Base-by-base conservation (phyloP, 2,888 invertebrate genomes). In the Embidobia sp. region DNA sequence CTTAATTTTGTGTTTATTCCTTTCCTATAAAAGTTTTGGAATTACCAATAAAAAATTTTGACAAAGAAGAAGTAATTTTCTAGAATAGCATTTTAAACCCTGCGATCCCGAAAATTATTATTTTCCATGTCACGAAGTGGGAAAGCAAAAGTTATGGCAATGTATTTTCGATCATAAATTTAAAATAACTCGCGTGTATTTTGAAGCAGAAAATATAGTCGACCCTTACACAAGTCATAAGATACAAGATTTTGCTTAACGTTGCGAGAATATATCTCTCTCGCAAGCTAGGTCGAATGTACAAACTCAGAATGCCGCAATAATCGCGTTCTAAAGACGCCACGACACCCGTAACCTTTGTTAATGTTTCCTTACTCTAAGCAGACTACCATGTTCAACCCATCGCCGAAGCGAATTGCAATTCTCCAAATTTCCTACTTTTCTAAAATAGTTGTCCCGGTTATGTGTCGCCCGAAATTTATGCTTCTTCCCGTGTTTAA, bases 301-400 rank as follows among this genome's bases (percentile, higher is more conserved):
- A 69, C 69, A 69, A 69, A 59, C 57, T 69, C 57, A 40, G 31
- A 46, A 49, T 42, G 33, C 57, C 48, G 57, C 69, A 69, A 59
- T 69, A 69, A 57, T 49, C 57, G 49, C 40, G 49, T 40, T 57
- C n/a, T 69, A 57, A 49, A 57, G 69, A 59, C 42, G 48, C 40
- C 57, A 31, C 33, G 69, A 49, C 59, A 59, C 49, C 59, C 40
- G 49, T 59, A 67, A 69, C 69, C 55, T 67, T 55, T 55, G 55
- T 67, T 67, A 67, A 67, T 67, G 59, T 59, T 69, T 49, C 69
- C 59, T 69, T 40, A 51, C 40, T 19, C 42, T 69, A 69, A 59
- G 42, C 69, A 51, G 49, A 59, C 57, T 35, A 48, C 29, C 35
- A 31, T 6, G 37, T 48, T 61, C 48, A 48, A 27, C 48, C 42